Evolutionary conservation across 2,797 vertebrate species (phyloP), one percentile per base, ranked within the genome.

Genomic region (Lutra lutra): DNA sequence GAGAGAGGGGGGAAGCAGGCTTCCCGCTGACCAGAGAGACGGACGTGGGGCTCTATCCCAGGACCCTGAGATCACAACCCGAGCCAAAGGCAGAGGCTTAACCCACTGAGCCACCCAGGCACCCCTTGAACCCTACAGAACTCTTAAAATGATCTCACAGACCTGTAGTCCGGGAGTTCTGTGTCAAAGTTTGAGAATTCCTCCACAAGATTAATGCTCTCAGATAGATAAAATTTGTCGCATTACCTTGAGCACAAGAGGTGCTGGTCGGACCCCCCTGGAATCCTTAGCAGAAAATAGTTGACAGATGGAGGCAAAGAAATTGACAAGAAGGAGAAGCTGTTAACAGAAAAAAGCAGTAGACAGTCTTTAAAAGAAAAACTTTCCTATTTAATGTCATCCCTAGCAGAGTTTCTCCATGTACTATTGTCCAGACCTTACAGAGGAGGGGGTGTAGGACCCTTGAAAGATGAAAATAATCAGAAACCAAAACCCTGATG

Each of bases 21-120:
- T 54, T 2, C 51, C 51, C 1, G 15, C 51, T 18, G 17, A 54
- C 17, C 51, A 54, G 51, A 51, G 51, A 18, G 51, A 0, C 17
- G 0, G 17, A 54, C 5, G 1, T 2, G 17, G 51, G 51, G 51
- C 51, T 54, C 5, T 0, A 51, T 54, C 15, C 5, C 51, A 17
- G 15, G 51, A 54, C 17, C 15, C 5, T 54, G 17, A 18, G 51
- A 54, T 18, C 51, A 54, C 5, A 6, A 54, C 51, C 51, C 1
- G 5, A 54, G 5, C 17, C 51, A 18, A 54, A 54, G 51, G 17
- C 51, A 54, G 15, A 54, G 51, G 17, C 51, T 54, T 17, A 54
- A 54, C 51, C 51, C 17, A 18, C 51, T 54, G 51, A 54, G 51
- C 15, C 17, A 54, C 5, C 51, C 51, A 54, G 15, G 17, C 17